These are phyloP conservation scores for Herpailurus yagouaroundi DNA, from an alignment of 2,113 vertebrate genomes.

Conservation along the genomic window DNA sequence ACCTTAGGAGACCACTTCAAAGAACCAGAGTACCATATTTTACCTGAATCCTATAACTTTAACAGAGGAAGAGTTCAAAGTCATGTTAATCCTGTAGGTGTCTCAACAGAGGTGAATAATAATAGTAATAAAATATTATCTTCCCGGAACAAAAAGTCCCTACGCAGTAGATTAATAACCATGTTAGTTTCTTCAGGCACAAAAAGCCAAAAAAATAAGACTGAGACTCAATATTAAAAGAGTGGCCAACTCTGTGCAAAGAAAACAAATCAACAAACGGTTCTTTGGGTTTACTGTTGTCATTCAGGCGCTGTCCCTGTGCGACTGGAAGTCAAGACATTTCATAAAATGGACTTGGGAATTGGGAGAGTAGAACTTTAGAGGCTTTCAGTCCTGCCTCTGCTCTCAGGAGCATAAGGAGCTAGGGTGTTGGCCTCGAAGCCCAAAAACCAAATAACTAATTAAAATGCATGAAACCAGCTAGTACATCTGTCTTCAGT, in stretches of 20 bases:
- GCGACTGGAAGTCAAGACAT: fast-evolving
- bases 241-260: neutral
- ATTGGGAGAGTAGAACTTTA: neutral
- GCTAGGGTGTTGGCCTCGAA: neutral
- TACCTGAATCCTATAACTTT: neutral
- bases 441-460: neutral
- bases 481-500: neutral
- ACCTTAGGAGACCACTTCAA: neutral
- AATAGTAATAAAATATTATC: neutral
- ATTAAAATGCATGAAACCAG: neutral
- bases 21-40: neutral
- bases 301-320: neutral
- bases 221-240: neutral
- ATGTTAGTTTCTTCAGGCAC: neutral
- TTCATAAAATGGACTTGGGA: neutral
- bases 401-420: neutral
- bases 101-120: neutral
- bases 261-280: neutral
- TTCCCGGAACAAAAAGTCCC: neutral
- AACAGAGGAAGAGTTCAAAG: neutral
- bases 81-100: neutral
- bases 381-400: neutral
- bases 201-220: neutral
- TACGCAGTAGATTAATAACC: neutral
- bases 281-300: neutral